Evolutionary conservation across 1,140 invertebrate species (phyloP), one percentile per base, ranked within the genome.

Genomic region (Platorchestia sp.): DNA sequence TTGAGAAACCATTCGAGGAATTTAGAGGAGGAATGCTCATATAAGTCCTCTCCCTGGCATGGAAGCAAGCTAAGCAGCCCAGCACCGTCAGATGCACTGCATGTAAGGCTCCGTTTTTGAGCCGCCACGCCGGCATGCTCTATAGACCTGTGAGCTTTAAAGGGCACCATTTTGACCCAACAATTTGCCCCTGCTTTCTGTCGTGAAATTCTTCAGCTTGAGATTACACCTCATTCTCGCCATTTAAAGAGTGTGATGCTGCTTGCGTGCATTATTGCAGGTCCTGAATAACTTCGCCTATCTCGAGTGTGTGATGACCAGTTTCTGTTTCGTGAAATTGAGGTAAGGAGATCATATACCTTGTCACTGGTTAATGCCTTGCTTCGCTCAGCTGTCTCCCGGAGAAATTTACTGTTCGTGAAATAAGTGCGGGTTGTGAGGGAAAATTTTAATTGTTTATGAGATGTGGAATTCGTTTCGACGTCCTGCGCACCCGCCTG

Each of bases 101-200:
- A 41, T 14, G 86, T 40, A 41, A 86, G 86, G 86, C 86, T 86
- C 36, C 86, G 86, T 7, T 86, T 86, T 86, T 86, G 36, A 40
- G 86, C 86, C 36, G 10, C 41, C 36, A 42, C 42, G 89, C 42
- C 7, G 14, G 89, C 16, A 44, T 86, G 41, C 42, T 91, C 89
- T 42, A 7, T 43, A 91, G 89, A 36, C 89, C 91, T 44, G 45
- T 47, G 91, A 93, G 44, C 91, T 93, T 93, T 93, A 93, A 90
- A 45, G 91, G 45, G 45, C 91, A 36, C 45, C 91, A 93, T 93
- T 93, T 47, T 93, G 22, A 47, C 43, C 19, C 10, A 44, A 47
- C 91, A 47, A 93, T 93, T 93, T 47, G 44, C 44, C 91, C 91
- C 10, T n/a, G 91, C 19, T 44, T 89, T 27, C 87, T 89, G 1